Conservation (phyloP, 2,113 vertebrate species). For the Puma concolor region DNA sequence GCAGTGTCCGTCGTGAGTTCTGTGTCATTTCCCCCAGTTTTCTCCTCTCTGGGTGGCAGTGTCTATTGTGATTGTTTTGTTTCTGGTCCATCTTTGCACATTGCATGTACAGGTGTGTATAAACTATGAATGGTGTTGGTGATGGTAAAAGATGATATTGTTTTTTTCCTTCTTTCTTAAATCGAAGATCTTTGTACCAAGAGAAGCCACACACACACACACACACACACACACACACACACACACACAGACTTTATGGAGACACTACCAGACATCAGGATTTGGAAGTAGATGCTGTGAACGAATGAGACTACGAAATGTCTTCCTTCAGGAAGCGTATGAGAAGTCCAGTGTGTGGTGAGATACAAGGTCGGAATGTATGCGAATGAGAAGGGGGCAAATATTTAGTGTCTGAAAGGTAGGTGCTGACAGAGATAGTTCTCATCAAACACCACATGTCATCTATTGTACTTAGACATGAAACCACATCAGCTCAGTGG, state of each 20-base stretch:
- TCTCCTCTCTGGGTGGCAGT: fast-evolving
- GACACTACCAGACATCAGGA: fast-evolving
- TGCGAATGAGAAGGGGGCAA: fast-evolving
- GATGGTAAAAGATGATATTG: background rate
- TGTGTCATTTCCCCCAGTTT: background rate
- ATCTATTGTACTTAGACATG: background rate
- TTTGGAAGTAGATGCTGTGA: background rate
- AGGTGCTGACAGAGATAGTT: background rate
- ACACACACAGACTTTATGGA: background rate
- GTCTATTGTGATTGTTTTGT: background rate
- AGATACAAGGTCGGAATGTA: fast-evolving
- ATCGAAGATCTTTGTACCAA: background rate
- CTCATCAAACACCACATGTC: background rate
- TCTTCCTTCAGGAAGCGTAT: background rate
- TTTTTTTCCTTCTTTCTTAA: background rate
- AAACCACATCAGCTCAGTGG: background rate
- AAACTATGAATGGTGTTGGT: background rate
- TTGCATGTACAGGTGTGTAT: background rate
- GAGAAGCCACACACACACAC: background rate
- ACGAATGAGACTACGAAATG: too few species aligned
- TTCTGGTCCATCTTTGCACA: background rate
- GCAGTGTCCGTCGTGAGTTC: too few species aligned
- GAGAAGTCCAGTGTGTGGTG: fast-evolving
- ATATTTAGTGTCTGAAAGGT: background rate
- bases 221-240: fast-evolving